Conservation (phyloP, 1,140 invertebrate genomes). For the Pogonomyrmex californicus region DNA sequence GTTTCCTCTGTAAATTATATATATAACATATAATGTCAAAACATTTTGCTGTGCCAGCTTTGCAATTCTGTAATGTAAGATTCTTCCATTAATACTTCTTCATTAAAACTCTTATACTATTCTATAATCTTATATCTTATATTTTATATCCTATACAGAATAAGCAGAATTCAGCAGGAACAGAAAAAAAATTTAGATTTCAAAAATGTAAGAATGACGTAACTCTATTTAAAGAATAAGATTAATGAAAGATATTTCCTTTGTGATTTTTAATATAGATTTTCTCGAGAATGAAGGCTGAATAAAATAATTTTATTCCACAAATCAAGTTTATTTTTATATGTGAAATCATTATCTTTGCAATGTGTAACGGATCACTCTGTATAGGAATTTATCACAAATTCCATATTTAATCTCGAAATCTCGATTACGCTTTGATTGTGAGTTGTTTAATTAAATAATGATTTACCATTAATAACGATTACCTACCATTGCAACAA, state of each 20-base stretch:
- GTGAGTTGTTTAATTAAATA: not conserved
- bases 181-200: not conserved
- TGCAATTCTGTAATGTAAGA: constrained; percentile 90
- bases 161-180: not conserved
- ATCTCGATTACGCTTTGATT: not conserved
- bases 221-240: not conserved
- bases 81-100: not conserved
- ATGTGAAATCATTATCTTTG: constrained; percentile 35
- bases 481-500: constrained; percentile 91
- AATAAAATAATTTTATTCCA: not conserved
- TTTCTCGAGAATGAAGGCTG: not conserved
- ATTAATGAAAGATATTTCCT: not conserved
- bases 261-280: not conserved
- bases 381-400: not conserved
- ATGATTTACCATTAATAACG: not conserved
- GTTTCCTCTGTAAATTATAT: constrained; percentile 91
- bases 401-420: not conserved
- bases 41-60: constrained; percentile 93
- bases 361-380: not conserved
- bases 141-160: not conserved
- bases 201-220: not conserved
- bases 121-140: not conserved
- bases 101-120: not conserved
- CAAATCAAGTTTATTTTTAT: not conserved
- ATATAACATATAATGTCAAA: constrained; percentile 94